These are phyloP conservation scores for Linnaemya vulpina DNA, from an alignment of 2,888 invertebrate genomes.

Conservation along the genomic window DNA sequence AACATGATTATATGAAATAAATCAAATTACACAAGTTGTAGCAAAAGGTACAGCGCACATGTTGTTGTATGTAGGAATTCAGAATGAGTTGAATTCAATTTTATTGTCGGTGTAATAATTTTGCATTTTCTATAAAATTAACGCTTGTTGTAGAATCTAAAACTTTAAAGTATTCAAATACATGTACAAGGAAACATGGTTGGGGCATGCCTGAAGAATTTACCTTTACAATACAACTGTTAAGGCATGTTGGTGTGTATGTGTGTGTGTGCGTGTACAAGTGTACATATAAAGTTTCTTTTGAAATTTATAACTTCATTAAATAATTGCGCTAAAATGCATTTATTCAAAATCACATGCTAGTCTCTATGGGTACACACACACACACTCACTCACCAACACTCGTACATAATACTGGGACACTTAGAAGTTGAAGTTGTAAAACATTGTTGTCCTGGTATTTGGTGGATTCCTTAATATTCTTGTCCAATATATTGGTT, in stretches of 20 bases:
- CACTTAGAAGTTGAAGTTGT: constrained; percentile 13
- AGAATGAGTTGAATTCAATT: constrained; percentile 49
- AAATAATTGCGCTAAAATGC: constrained; percentile 72
- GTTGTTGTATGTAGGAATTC: neutral
- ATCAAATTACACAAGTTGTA: constrained; percentile 64
- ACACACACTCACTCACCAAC: neutral
- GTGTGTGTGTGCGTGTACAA: constrained; percentile 19
- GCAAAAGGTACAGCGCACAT: neutral
- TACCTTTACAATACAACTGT: constrained; percentile 40
- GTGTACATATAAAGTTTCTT: constrained; percentile 64
- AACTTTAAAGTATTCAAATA: constrained; percentile 55
- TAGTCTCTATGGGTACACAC: neutral
- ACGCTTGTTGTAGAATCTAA: constrained; percentile 52
- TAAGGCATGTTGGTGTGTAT: neutral
- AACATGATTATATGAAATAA: constrained; percentile 68
- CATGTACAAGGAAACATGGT: constrained; percentile 10
- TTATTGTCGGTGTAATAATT: constrained; percentile 68
- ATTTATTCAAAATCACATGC: constrained; percentile 69
- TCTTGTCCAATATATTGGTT: constrained; percentile 59
- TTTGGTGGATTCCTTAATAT: constrained; percentile 59
- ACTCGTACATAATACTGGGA: neutral
- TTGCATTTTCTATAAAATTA: constrained; percentile 69
- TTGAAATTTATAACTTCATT: constrained; percentile 72
- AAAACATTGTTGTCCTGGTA: constrained; percentile 48
- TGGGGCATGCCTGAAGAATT: constrained; percentile 14